phyloP scores from a whole-genome alignment of 1,140 invertebrate genomes.

The Schmidtea mediterranea region DNA sequence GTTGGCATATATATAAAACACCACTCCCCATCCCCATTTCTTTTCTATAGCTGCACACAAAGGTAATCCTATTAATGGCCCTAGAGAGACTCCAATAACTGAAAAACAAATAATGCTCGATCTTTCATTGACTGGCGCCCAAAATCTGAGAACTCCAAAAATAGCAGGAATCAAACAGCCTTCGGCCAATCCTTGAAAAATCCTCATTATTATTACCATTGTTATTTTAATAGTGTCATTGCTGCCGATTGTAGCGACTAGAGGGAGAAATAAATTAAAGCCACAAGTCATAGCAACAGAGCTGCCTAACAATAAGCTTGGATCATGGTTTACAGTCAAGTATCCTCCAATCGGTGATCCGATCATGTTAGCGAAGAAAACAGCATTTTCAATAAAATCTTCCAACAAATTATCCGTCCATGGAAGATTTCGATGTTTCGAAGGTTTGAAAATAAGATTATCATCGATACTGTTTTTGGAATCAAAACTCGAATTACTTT shows the following conservation, averaged over 20 bases:
- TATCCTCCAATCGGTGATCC: not conserved
- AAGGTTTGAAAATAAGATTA: not conserved
- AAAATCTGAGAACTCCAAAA: not conserved
- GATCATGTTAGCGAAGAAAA: not conserved
- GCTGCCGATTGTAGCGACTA: not conserved
- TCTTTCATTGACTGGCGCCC: not conserved
- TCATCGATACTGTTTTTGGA: not conserved
- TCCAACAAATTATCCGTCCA: not conserved
- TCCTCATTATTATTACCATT: not conserved
- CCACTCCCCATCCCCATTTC: not conserved
- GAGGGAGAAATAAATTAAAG: not conserved
- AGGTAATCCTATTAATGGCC: not conserved
- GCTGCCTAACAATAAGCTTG: not conserved
- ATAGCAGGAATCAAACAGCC: not conserved
- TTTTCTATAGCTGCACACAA: not conserved
- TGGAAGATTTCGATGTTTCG: not conserved
- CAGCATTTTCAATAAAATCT: constrained; percentile 1
- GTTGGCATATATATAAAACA: constrained; percentile 1
- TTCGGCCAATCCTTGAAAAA: not conserved
- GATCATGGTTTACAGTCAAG: not conserved
- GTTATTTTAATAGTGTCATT: not conserved
- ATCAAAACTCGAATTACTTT: not conserved
- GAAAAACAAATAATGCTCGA: not conserved
- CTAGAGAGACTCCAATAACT: not conserved
- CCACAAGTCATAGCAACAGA: not conserved